Conservation (phyloP, 2,888 invertebrate species). For the Copidosoma aretas region DNA sequence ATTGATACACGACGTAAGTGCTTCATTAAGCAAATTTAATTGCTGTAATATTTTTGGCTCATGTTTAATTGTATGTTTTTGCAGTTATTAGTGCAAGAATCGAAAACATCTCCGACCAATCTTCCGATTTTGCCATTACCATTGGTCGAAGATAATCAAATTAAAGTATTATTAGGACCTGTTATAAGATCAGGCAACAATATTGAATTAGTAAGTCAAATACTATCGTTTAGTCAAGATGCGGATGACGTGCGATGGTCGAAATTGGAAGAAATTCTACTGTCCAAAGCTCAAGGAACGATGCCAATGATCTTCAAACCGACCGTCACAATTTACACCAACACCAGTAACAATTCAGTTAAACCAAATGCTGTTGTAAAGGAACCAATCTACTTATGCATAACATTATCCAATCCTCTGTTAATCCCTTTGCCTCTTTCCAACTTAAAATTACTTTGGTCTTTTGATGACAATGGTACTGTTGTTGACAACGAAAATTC, state of each 20-base stretch:
- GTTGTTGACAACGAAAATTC: slow-evolving; percentile 62
- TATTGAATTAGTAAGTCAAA: slow-evolving; percentile 53
- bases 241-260: slow-evolving; percentile 69
- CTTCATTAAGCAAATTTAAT: slow-evolving; percentile 14
- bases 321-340: slow-evolving; percentile 75
- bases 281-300: slow-evolving; percentile 73
- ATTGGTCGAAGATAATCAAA: slow-evolving; percentile 71
- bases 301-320: slow-evolving; percentile 82
- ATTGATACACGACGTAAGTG: slow-evolving; percentile 78
- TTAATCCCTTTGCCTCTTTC: slow-evolving; percentile 75
- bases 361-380: slow-evolving; percentile 78
- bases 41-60: slow-evolving; percentile 1
- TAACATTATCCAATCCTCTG: slow-evolving; percentile 78
- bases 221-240: slow-evolving; percentile 57
- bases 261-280: slow-evolving; percentile 78
- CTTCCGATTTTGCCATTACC: slow-evolving; percentile 79
- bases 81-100: slow-evolving; percentile 55
- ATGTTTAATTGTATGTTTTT: slow-evolving; percentile 22
- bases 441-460: slow-evolving; percentile 78
- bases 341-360: slow-evolving; percentile 69
- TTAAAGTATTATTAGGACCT: slow-evolving; percentile 74
- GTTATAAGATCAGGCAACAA: slow-evolving; percentile 67
- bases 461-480: slow-evolving; percentile 65
- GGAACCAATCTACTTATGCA: slow-evolving; percentile 82
- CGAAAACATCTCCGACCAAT: slow-evolving; percentile 53